Evolutionary conservation across 2,888 invertebrate species (phyloP), one percentile per base, ranked within the genome.

Genomic region (Chloroclysta siterata): DNA sequence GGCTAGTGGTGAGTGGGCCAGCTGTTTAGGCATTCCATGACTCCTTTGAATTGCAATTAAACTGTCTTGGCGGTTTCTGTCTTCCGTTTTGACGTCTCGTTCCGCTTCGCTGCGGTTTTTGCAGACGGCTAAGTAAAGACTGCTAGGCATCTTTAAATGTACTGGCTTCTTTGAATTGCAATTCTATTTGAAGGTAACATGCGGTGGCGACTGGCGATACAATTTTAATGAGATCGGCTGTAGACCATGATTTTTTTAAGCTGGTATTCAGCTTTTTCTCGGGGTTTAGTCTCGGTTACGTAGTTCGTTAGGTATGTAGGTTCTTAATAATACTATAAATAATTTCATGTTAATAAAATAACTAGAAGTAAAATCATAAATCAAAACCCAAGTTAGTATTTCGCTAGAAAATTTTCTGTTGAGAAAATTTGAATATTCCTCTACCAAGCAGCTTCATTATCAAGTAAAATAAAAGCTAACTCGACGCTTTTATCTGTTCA

Each of bases 1-100:
- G 53, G 56, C 22, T 22, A 53, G 54, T 70, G 56, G 61, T 52
- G 60, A 54, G 53, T 72, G 58, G 62, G 68, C 70, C 76, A 53
- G 66, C 44, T 50, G 60, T 61, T 61, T 62, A 52, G 57, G 39
- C 54, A 60, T 63, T 61, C 63, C 59, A 57, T 60, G 61, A 28
- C 59, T 10, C 36, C 61, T 60, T 39, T 53, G 58, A 47, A 65
- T 63, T 57, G 65, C 62, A 60, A 66, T 62, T 66, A 60, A 66
- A 62, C 57, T 62, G 67, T 62, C 63, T 66, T 66, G 60, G 53
- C 51, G 33, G 42, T 29, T 53, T 29, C 42, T 39, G 22, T 17
- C 54, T 65, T 67, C 59, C 68, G 59, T 61, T 61, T 61, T 65
- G 54, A 61, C 42, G 60, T 57, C 53, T 57, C 41, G 48, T 29